Evolutionary conservation across 2,888 invertebrate species (phyloP).

Genomic region (Aleiodes alternator): DNA sequence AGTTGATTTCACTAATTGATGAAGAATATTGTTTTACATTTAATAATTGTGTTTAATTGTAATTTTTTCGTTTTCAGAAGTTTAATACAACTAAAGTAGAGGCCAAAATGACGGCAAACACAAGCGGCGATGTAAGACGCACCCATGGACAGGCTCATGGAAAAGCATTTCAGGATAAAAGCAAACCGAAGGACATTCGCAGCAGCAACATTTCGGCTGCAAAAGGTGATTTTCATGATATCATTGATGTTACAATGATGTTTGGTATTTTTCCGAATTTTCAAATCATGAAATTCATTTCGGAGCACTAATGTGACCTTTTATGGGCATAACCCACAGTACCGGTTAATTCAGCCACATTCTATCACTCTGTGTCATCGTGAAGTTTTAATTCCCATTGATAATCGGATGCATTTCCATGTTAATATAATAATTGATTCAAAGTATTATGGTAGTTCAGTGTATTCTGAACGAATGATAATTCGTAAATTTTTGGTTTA

Average conservation of each 20-base stretch:
- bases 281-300: slow-evolving; percentile 1
- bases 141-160: slow-evolving; percentile 70
- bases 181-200: slow-evolving; percentile 95
- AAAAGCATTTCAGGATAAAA: slow-evolving; percentile 90
- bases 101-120: slow-evolving; percentile 75
- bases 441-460: no score
- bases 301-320: slow-evolving; percentile 50
- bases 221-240: slow-evolving; percentile 84
- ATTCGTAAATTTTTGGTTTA: no score
- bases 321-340: slow-evolving; percentile 56
- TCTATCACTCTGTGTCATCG: background rate
- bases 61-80: slow-evolving; percentile 6
- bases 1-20: background rate
- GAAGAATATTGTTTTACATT: background rate
- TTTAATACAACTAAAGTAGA: slow-evolving; percentile 47
- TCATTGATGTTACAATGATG: background rate
- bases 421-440: no score
- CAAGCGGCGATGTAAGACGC: slow-evolving; percentile 75
- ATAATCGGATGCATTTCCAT: no score
- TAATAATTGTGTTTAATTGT: background rate
- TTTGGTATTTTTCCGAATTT: background rate
- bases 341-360: slow-evolving; percentile 41
- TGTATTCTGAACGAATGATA: no score
- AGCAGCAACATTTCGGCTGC: slow-evolving; percentile 98
- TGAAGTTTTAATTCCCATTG: no score